These are phyloP conservation scores for Mastomys coucha DNA, from an alignment of 2,113 vertebrate genomes.

Conservation along the genomic window DNA sequence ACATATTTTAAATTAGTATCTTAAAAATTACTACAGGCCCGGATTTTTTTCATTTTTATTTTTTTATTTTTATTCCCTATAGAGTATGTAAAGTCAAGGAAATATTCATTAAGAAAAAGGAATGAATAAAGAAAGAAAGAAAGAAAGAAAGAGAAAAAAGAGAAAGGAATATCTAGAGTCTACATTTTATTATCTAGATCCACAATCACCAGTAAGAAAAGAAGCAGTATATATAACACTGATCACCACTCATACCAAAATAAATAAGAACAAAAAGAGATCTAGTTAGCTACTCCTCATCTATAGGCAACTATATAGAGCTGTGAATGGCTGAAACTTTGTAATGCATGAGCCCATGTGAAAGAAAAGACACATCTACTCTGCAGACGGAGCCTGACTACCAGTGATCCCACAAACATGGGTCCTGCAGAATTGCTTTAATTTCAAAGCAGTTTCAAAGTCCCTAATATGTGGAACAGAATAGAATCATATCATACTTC, in stretches of 20 bases:
- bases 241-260: neutral
- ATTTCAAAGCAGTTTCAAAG: slow-evolving; percentile 49
- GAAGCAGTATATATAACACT: neutral
- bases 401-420: neutral
- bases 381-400: neutral
- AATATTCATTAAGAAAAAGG: neutral
- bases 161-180: neutral
- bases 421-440: neutral
- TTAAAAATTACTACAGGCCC: neutral
- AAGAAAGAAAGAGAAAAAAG: neutral
- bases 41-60: neutral
- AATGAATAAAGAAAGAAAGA: neutral
- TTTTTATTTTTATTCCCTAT: neutral
- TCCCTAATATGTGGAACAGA: neutral
- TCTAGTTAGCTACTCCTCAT: neutral
- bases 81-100: neutral
- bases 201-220: neutral
- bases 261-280: slow-evolving; percentile 24
- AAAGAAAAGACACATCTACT: neutral
- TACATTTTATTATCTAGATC: neutral
- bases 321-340: neutral
- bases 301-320: neutral
- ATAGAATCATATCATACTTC: neutral
- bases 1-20: neutral
- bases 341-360: neutral